Evolutionary conservation across 2,113 vertebrate genomes (phyloP).

Genomic region (Tor tambroides): DNA sequence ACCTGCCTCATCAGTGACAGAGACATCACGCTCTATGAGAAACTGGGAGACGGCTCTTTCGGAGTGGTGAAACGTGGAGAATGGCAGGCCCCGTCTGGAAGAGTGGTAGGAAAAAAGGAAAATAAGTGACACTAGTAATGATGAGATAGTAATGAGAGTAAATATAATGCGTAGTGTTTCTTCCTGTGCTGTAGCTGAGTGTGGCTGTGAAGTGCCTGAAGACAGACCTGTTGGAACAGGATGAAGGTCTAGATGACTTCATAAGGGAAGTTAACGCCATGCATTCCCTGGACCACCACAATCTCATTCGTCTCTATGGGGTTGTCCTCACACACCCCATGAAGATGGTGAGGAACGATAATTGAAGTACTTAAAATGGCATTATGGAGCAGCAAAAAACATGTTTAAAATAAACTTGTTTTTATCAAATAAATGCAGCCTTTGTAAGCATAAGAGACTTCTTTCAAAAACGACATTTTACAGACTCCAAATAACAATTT

Average conservation of each 20-base stretch:
- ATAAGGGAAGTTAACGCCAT: conserved; percentile 98
- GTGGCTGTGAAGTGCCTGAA: conserved; percentile 98
- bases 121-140: background rate
- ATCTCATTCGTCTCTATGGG: conserved; percentile 94
- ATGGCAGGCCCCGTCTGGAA: conserved; percentile 86
- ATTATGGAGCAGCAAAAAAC: background rate
- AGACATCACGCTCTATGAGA: conserved; percentile 91
- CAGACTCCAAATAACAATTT: too few species aligned
- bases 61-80: conserved; percentile 94
- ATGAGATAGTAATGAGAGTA: background rate
- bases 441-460: too few species aligned
- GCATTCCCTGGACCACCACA: conserved; percentile 94
- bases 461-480: too few species aligned
- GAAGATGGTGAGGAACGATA: conserved; percentile 82
- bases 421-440: too few species aligned
- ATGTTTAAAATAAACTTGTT: too few species aligned
- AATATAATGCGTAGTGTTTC: background rate
- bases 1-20: conserved; percentile 95
- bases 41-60: conserved; percentile 93
- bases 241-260: conserved; percentile 93
- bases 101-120: conserved; percentile 81
- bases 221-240: conserved; percentile 87
- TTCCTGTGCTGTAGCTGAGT: conserved; percentile 77
- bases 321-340: conserved; percentile 97
- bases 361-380: background rate